Conservation (phyloP, 2,113 vertebrate species). For the Cyanoramphus novaezelandiae region DNA sequence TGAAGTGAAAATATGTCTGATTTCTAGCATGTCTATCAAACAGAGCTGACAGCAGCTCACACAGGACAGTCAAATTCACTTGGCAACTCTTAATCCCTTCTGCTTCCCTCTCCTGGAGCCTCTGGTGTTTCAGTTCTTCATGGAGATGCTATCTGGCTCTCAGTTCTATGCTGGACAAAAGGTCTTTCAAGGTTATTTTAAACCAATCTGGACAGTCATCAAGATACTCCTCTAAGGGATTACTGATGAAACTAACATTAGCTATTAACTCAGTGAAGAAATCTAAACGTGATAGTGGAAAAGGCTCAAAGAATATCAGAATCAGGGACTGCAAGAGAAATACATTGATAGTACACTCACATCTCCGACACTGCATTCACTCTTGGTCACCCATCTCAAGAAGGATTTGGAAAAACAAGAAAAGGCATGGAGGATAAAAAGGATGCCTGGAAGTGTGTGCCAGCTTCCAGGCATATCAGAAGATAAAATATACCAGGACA, state of each 20-base stretch:
- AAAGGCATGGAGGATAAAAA: not conserved
- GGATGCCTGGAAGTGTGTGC: not conserved
- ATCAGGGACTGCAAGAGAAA: not conserved
- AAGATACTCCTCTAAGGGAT: not conserved
- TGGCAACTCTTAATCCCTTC: not conserved
- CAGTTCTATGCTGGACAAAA: not conserved
- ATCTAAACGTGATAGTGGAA: not conserved
- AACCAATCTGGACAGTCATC: not conserved
- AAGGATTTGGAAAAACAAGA: constrained; percentile 18
- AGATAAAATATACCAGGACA: not conserved
- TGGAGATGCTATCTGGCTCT: not conserved
- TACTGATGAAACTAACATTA: not conserved
- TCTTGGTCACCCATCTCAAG: not conserved
- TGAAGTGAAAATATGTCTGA: not conserved
- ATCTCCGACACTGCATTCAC: not conserved
- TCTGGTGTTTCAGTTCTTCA: not conserved
- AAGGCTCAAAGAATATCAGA: not conserved
- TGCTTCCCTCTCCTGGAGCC: not conserved
- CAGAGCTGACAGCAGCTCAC: not conserved
- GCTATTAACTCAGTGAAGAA: not conserved
- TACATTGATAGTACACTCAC: not conserved
- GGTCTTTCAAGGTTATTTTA: not conserved
- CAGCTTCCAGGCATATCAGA: not conserved
- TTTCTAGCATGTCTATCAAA: not conserved
- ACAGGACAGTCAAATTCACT: not conserved